These are phyloP conservation scores for Propithecus deckenii DNA, from an alignment of 2,797 vertebrate species.

Conservation along the genomic window DNA sequence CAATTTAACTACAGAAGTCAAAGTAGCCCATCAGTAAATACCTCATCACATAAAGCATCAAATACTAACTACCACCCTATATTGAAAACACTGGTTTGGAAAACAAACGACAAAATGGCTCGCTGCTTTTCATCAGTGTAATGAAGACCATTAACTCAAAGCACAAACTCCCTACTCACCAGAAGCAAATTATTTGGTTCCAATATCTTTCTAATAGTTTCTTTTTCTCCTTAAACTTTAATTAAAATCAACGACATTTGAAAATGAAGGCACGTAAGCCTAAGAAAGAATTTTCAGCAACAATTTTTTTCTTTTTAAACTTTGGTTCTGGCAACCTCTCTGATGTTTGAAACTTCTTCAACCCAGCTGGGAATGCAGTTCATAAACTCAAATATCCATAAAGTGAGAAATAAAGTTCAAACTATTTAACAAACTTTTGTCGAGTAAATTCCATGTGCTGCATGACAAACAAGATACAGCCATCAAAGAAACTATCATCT, in stretches of 20 bases:
- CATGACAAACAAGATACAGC: neutral
- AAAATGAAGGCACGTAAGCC: constrained; percentile 9
- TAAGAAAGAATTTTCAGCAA: constrained; percentile 47
- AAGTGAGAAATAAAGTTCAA: constrained; percentile 21
- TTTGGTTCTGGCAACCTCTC: neutral
- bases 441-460: neutral
- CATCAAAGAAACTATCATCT: neutral
- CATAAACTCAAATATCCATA: constrained; percentile 32
- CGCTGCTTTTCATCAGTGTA: constrained; percentile 74
- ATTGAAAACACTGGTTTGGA: constrained; percentile 65
- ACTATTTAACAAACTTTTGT: neutral
- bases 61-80: constrained; percentile 16
- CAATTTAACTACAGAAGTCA: constrained; percentile 50
- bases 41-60: constrained; percentile 63
- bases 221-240: constrained; percentile 74
- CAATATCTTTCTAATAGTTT: constrained; percentile 66
- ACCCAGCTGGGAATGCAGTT: neutral
- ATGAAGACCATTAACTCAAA: constrained; percentile 70
- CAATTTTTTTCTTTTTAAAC: neutral
- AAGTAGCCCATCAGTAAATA: constrained; percentile 59
- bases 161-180: constrained; percentile 60
- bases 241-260: constrained; percentile 72
- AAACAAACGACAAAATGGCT: constrained; percentile 70
- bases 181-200: constrained; percentile 67
- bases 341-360: constrained; percentile 10